Base-by-base conservation (phyloP, 2,888 invertebrate species). In the Hypomecis atomaria region DNA sequence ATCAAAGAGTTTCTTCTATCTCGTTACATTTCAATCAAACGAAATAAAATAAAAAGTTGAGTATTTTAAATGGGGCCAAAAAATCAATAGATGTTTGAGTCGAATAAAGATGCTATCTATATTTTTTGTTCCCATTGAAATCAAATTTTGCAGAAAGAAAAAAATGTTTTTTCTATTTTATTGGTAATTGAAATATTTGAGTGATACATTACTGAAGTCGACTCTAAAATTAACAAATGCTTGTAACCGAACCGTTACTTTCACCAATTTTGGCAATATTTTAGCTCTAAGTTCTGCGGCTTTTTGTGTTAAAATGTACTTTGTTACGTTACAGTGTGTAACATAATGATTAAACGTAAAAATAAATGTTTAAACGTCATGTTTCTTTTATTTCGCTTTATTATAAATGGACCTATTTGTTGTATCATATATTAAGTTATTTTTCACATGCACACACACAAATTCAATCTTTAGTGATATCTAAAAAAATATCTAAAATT, bases 341-440 rank as follows among this genome's bases (percentile, higher is more conserved):
- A 44, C 36, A 37, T 4, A 34, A 53, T 13, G 6, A 44, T 44
- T 40, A 38, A 52, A 45, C 38, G 34, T 49, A 52, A 34, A 57
- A 59, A 61, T 58, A 61, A 62, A 56, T 56, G 48, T 60, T 62
- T 1, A 10, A 56, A 38, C n/a, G 8, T 10, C 5, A 33, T 33
- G 72, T 70, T 75, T 85, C 79, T 84, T 85, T 86, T 84, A 85
- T 86, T 85, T 85, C 74, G 69, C 64, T 73, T 78, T 71, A 71
- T 50, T 52, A 5, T 55, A n/a, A 23, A 11, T 52, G 59, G 53
- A 53, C 49, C 34, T 48, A 43, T 52, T 45, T 52, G 56, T 47
- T 33, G 57, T 62, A 34, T 45, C 52, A 50, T 40, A 42, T 23
- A 50, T 36, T 1, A 36, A 36, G 36, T 6, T 48, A 37, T 50